Evolutionary conservation across 2,888 invertebrate genomes (phyloP), one percentile per base, ranked within the genome.

Genomic region (Lacanobia oleracea): DNA sequence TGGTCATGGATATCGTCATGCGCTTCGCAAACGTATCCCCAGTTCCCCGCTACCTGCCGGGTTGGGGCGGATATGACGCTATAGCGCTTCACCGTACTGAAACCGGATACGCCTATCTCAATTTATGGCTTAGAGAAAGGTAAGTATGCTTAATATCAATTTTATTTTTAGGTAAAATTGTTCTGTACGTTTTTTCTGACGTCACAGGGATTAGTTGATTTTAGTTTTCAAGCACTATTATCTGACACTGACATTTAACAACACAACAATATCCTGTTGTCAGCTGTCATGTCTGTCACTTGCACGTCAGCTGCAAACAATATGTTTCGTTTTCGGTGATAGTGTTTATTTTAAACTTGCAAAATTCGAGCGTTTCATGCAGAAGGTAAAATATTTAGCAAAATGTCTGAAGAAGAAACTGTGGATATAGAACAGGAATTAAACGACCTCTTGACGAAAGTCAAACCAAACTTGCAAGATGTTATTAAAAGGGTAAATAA

Each of bases 391-490:
- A 91, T 84, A 67, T 81, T 56, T 75, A 72, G 56, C 77, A 92
- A 89, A 85, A 95, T 95, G 95, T 89, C 94, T 64, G 93, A 93
- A 77, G 93, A 93, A 84, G 93, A 93, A 85, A 87, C 79, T 76
- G 83, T 93, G 84, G 96, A 96, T 85, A 92, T 96, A 81, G 94
- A 96, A 75, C 92, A 94, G 81, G 95, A 96, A 85, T 92, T 97
- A 79, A 93, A 94, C 76, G 91, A 96, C 69, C 92, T 96, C 70
- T 86, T 97, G 75, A 93, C 94, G 21, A 93, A 94, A 87, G 94
- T 96, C 40, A 96, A 96, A 81, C 96, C 96, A 4, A 94, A 96
- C 86, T 93, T 97, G 74, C 96, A 97, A 91, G 96, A 97, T 88
- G 96, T 96, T 93, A 94, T 97, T 87, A 96, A 96, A 91, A 93